phyloP scores from a whole-genome alignment of 2,113 vertebrate genomes.

The Nesogale talazaci region DNA sequence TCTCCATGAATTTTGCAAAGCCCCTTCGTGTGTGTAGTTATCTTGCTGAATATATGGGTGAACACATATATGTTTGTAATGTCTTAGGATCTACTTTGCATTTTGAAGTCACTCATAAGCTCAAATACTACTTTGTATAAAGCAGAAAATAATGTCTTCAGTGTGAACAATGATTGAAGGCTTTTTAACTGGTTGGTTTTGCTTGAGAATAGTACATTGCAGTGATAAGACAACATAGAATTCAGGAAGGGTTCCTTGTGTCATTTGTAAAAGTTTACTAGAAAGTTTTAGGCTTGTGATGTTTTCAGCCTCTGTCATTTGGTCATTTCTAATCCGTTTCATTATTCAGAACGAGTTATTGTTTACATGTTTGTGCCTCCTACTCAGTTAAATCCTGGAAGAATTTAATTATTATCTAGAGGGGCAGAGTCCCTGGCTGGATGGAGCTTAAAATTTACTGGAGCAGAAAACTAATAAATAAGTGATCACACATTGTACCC shows the following conservation, averaged over 20 bases:
- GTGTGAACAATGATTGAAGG: background rate
- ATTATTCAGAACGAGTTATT: background rate
- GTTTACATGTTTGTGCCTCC: background rate
- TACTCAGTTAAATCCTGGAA: background rate
- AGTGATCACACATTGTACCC: background rate
- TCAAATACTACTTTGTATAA: background rate
- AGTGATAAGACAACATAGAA: background rate
- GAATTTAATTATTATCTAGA: background rate
- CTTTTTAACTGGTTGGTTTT: background rate
- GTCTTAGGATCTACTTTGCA: background rate
- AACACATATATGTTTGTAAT: too few species aligned
- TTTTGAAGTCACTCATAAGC: background rate
- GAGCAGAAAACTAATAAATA: background rate
- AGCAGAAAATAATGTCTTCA: background rate
- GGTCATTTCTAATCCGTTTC: background rate
- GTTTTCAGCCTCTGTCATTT: constrained; percentile 12
- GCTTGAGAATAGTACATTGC: background rate
- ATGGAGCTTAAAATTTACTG: background rate
- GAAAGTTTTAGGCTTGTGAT: background rate
- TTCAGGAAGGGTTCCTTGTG: background rate
- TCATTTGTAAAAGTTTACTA: background rate
- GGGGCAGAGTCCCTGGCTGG: background rate
- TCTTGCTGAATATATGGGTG: background rate
- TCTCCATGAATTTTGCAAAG: too few species aligned
- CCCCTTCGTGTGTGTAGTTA: background rate